These are phyloP conservation scores for Delichon dasypus DNA, from an alignment of 2,797 vertebrate species.

Conservation along the genomic window DNA sequence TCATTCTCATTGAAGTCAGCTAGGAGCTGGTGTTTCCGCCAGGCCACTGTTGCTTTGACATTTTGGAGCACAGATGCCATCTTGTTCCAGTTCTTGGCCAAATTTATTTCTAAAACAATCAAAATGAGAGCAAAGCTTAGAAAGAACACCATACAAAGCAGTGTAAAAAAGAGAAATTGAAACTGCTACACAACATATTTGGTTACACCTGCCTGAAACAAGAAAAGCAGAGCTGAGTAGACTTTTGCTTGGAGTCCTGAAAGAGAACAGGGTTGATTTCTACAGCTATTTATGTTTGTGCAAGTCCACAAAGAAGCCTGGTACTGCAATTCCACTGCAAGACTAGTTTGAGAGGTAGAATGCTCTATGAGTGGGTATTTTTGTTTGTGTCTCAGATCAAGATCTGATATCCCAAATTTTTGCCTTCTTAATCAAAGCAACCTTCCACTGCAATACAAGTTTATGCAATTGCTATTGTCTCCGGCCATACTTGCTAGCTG, in stretches of 20 bases:
- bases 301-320: not conserved
- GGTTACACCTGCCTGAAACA: not conserved
- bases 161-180: not conserved
- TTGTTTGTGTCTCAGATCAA: not conserved
- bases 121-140: not conserved
- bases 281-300: not conserved
- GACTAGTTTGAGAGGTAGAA: not conserved
- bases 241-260: not conserved
- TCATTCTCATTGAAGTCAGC: constrained; percentile 79
- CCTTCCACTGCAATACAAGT: not conserved
- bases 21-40: constrained; percentile 81
- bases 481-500: not conserved
- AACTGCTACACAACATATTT: not conserved
- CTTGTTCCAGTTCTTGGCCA: not conserved
- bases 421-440: not conserved
- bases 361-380: not conserved
- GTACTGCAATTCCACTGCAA: not conserved
- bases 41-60: constrained; percentile 74
- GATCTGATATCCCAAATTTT: not conserved
- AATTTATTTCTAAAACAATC: not conserved
- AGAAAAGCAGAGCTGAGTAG: not conserved
- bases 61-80: constrained; percentile 80
- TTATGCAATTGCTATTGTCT: not conserved
- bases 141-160: not conserved
- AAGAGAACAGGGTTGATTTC: not conserved